Evolutionary conservation across 2,113 vertebrate species (phyloP), one percentile per base, ranked within the genome.

Genomic region (Cardinalis cardinalis): DNA sequence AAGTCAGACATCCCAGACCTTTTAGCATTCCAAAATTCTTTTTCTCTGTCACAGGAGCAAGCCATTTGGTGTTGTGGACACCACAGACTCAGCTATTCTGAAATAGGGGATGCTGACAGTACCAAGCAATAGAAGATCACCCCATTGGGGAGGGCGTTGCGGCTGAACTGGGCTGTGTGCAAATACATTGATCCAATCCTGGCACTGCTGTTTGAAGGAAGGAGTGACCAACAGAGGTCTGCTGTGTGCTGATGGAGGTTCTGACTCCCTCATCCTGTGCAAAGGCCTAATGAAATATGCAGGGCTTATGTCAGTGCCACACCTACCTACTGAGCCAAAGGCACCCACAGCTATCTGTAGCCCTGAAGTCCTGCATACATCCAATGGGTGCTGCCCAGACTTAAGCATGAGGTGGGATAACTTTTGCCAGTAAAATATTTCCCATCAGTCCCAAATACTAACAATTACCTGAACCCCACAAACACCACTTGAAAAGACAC

Each of bases 61-160:
- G 23, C 1, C 38, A 16, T 25, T 23, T 48, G 17, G 3, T 36
- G 10, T 34, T 81, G 23, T 4, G 1, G 24, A n/a, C 29, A 58
- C 28, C 34, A 46, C 15, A 61, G 48, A 36, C 24, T 44, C 46
- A 89, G 43, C 26, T 44, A 10, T 29, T 61, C 71, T 38, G 58
- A 58, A 81, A 72, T 0, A 9, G 2, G 10, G 24, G 7, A 40
- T 0, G 1, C 21, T 64, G 21, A 12, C 0, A 0, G 26, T 31
- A 48, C 7, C 26, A 55, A 52, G 31, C 7, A 58, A 8, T 2
- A 3, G 18, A 49, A 85, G 28, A 58, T 34, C 36, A 59, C 4
- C 18, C 18, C 12, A 9, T 2, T 4, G 4, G 61, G 9, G 38
- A 79, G n/a, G 24, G 5, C 0, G 0, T 2, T 59, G n/a, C 87